A percentile compares a stretch with the other conserved stretches of the same genome.
Conservation (phyloP, 2,113 vertebrate species). For the Antechinus flavipes region DNA sequence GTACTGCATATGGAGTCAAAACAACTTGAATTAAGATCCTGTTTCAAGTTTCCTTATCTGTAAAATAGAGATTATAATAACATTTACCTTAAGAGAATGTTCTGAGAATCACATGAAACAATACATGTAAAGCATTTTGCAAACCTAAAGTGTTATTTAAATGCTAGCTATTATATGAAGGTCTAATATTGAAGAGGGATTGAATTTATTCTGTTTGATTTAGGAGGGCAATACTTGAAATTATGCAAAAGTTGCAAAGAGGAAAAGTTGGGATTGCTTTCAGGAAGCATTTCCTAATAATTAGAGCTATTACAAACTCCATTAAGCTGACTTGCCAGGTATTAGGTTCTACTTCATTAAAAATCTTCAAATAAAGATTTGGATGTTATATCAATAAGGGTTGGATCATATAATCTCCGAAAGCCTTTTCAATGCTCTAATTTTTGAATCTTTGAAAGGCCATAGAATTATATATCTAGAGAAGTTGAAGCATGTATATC, state of each 20-base stretch:
- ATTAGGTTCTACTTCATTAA: not conserved
- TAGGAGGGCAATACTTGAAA: not conserved
- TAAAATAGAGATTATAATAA: too few relatives aligned
- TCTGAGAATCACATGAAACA: too few relatives aligned
- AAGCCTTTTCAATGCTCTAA: not conserved
- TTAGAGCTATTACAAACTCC: not conserved
- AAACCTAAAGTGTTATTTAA: too few relatives aligned
- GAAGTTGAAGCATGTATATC: not conserved
- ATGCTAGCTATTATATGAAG: too few relatives aligned
- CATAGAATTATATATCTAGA: not conserved
- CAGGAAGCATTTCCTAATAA: not conserved
- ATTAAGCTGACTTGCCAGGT: not conserved
- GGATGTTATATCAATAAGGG: not conserved
- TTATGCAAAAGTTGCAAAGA: not conserved
- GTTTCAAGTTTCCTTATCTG: not conserved
- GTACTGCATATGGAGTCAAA: not conserved
- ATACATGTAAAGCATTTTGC: too few relatives aligned
- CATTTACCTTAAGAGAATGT: too few relatives aligned
- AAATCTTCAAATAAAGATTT: not conserved
- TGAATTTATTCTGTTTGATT: not conserved
- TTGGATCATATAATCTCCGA: not conserved
- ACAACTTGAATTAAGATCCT: not conserved
- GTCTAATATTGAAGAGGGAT: not conserved
- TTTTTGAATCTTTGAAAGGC: not conserved
- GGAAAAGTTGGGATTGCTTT: not conserved